phyloP scores from a whole-genome alignment of 2,113 vertebrate genomes.

The Oplegnathus fasciatus region DNA sequence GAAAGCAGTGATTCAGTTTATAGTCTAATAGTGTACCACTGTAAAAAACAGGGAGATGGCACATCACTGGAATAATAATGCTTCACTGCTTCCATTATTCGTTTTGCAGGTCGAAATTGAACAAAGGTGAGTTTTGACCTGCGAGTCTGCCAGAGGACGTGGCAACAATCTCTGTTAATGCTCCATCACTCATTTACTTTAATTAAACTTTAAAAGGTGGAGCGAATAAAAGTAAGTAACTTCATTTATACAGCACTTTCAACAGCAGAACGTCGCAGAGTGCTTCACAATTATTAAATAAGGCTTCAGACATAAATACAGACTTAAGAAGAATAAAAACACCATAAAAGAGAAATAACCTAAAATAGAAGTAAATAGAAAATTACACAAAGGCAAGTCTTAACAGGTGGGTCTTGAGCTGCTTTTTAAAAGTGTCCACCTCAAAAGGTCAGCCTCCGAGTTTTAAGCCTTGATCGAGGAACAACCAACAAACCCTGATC shows the following conservation, averaged over 20 bases:
- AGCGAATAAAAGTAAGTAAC: no score
- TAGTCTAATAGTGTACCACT: neutral
- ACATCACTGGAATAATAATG: neutral
- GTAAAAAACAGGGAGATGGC: neutral
- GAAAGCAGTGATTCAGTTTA: neutral
- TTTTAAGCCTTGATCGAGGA: neutral
- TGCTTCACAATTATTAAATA: no score
- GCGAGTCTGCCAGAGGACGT: neutral
- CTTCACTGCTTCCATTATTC: neutral
- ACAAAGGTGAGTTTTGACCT: neutral
- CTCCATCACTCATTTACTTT: neutral
- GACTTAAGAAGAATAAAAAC: no score
- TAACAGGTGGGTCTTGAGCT: no score
- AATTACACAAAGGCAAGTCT: no score
- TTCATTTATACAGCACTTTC: no score
- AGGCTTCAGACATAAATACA: no score
- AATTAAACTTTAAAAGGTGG: neutral
- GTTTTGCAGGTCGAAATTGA: neutral
- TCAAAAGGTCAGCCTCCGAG: neutral
- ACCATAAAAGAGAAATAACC: no score
- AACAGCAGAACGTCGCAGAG: no score
- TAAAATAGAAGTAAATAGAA: no score
- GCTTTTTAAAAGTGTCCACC: neutral
- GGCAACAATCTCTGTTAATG: neutral
- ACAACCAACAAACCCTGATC: no score